Base-by-base conservation (phyloP, 1,140 invertebrate genomes). In the Asobara japonica region DNA sequence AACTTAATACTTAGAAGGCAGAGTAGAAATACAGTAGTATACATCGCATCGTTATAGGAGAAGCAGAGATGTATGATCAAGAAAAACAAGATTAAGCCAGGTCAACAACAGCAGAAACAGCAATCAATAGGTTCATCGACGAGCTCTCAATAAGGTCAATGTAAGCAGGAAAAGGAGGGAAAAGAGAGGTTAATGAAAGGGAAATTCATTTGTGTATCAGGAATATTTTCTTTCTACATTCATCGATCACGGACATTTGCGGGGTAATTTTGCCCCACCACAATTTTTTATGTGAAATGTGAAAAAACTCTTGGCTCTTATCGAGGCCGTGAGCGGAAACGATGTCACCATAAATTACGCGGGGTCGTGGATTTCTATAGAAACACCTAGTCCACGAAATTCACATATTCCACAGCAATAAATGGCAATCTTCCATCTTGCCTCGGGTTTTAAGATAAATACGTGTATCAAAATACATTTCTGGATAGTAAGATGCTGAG, bases 381-480 rank as follows among this genome's bases (percentile, higher is more conserved):
- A 67, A 62, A 45, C 65, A 67, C 71, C 64, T 72, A 72, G 71
- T 72, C 71, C 71, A 45, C 20, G 33, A 62, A 45, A 60, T 72
- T 56, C 71, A 72, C 71, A 72, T 72, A 72, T 72, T 72, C 51
- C 64, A 27, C 56, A 66, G 71, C 71, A 72, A 72, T 72, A 72
- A 72, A 72, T 72, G 71, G 71, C 71, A 72, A 72, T 72, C 71
- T 72, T 72, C 71, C 71, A 72, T 72, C 71, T 67, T 72, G 71
- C 64, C 22, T 6, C 8, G 11, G 18, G 3, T 56, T 56, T 56
- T 25, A 25, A 56, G 51, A 56, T 56, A 76, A 76, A 76, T 71
- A 76, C 71, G 68, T 71, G 56, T 76, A 76, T 76, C 74, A 76
- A 69, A 76, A 76, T 76, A 76, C 56, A 73, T 76, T 73, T 76